Evolutionary conservation across 2,888 invertebrate species (phyloP).

Genomic region (Agrilus mali): DNA sequence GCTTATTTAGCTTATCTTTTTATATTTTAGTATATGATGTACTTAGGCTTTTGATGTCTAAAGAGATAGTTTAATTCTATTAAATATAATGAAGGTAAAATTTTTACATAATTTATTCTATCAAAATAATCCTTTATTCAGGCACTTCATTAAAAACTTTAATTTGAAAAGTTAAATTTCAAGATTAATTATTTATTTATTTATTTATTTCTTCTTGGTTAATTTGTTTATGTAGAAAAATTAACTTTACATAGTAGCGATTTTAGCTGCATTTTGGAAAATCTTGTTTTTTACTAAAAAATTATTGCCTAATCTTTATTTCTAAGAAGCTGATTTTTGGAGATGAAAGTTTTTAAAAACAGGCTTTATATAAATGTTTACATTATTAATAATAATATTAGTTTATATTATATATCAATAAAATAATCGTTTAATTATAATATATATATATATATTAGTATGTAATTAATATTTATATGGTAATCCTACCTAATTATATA

Average conservation of each 20-base stretch:
- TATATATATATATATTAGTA: conserved; percentile 9
- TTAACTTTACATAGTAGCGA: not conserved
- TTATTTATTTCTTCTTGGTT: not conserved
- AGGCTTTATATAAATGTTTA: not conserved
- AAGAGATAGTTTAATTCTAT: conserved; percentile 48
- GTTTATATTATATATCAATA: conserved; percentile 5
- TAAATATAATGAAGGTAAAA: conserved; percentile 38
- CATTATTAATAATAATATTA: not conserved
- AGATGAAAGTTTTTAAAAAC: no score
- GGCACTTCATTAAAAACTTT: conserved; percentile 32
- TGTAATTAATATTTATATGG: conserved; percentile 9
- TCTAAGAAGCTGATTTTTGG: no score
- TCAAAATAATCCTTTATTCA: conserved; percentile 48
- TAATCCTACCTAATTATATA: conserved; percentile 4
- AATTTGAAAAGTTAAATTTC: not conserved
- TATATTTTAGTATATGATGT: conserved; percentile 51
- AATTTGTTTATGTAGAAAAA: not conserved
- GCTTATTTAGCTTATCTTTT: conserved; percentile 43
- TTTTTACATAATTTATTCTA: conserved; percentile 42
- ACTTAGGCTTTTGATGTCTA: conserved; percentile 48
- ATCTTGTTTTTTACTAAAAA: not conserved
- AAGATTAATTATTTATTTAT: conserved; percentile 11
- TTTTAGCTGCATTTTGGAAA: not conserved
- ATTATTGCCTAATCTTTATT: no score
- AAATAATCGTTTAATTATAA: conserved; percentile 3